A percentile compares a stretch with the other conserved stretches of the same genome.
phyloP scores from a whole-genome alignment of 1,140 invertebrate genomes.

The Eciton burchellii region DNA sequence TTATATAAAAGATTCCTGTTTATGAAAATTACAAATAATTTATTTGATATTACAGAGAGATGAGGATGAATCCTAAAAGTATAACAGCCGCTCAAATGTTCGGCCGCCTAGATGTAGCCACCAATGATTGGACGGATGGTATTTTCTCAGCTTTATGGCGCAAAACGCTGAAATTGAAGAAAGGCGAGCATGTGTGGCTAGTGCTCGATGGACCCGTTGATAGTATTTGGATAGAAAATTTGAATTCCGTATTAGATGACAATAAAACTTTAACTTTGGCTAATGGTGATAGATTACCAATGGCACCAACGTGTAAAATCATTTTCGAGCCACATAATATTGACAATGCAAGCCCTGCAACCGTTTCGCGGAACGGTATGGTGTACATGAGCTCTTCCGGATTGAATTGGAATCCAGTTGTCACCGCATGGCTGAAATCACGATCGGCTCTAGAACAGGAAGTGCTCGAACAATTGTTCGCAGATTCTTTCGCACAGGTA shows the following conservation, averaged over 20 bases:
- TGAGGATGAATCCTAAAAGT: slow-evolving; percentile 99
- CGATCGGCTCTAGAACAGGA: slow-evolving; percentile 90
- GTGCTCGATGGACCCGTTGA: slow-evolving; percentile 98
- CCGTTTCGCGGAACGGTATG: slow-evolving; percentile 98
- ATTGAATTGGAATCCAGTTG: slow-evolving; percentile 94
- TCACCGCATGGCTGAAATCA: slow-evolving; percentile 94
- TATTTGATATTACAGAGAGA: slow-evolving; percentile 88
- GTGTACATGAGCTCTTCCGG: slow-evolving; percentile 99
- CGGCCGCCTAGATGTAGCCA: slow-evolving; percentile 97
- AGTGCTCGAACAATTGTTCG: slow-evolving; percentile 92
- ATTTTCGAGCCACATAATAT: slow-evolving; percentile 99
- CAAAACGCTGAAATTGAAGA: slow-evolving; percentile 95
- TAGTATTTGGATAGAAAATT: slow-evolving; percentile 98
- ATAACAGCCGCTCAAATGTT: slow-evolving; percentile 99
- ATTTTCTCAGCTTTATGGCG: slow-evolving; percentile 98
- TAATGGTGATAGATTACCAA: slow-evolving; percentile 96
- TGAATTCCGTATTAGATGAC: slow-evolving; percentile 98
- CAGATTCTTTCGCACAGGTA: slow-evolving; percentile 90
- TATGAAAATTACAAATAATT: background rate
- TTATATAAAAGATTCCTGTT: background rate
- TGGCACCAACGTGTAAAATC: slow-evolving; percentile 97
- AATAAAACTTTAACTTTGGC: slow-evolving; percentile 97
- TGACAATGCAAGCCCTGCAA: slow-evolving; percentile 98
- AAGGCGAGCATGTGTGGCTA: slow-evolving; percentile 95
- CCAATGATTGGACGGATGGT: slow-evolving; percentile 99